Evolutionary conservation across 2,888 invertebrate genomes (phyloP), one percentile per base, ranked within the genome.

Genomic region (Synergus itoensis): DNA sequence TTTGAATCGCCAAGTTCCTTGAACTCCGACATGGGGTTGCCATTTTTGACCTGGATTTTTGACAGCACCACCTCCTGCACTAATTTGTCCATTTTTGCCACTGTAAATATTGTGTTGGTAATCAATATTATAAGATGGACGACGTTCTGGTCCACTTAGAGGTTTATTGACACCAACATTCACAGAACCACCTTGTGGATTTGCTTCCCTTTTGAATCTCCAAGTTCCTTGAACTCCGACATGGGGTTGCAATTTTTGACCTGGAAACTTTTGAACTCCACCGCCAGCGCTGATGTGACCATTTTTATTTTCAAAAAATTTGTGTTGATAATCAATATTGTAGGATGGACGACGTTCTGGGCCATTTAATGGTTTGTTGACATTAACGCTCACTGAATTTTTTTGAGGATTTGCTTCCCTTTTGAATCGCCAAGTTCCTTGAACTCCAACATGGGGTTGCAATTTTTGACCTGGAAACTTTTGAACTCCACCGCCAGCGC

Each of bases 281-380:
- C 64, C 80, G 41, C 80, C 81, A 40, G 80, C 83, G 73, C 76
- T 76, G 16, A 83, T 67, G 40, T 81, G 80, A 60, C 79, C 83
- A 62, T 77, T 53, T 77, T 79, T 78, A 21, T 40, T 43, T 53
- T 62, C n/a, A 63, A 63, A 63, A 45, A 45, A 45, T 45, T 85
- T 84, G 60, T 85, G 84, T 41, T 84, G 78, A 43, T 85, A 85
- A 45, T 84, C 85, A 0, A 84, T 16, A n/a, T 81, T 84, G 73
- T 79, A 81, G 9, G 82, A 76, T 36, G 84, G 84, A 8, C 84
- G 85, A 57, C 85, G 79, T 63, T 85, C 84, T 0, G 80, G 82
- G 21, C 86, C 85, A 53, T 75, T 79, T 53, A 84, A 4, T 1
- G 83, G 85, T 57, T 87, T 83, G n/a, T 79, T 77, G 14, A 79